Conservation (phyloP, 2,113 vertebrate species). For the Maylandia zebra region DNA sequence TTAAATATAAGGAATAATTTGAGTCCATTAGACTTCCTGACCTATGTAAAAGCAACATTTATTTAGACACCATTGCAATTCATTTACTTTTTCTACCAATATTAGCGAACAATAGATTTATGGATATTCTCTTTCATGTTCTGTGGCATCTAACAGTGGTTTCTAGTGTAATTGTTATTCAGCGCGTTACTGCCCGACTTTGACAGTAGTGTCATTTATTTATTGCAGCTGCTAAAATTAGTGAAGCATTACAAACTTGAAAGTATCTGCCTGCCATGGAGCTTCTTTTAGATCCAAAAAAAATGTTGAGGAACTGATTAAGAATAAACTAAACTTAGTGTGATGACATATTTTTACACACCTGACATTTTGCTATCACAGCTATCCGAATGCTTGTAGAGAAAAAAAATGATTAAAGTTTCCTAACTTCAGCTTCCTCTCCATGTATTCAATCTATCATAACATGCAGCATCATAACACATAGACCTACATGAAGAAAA, state of each 20-base stretch:
- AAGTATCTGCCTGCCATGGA: background rate
- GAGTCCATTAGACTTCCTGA: no score
- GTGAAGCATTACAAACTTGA: background rate
- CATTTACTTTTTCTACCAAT: background rate
- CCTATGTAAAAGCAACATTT: background rate
- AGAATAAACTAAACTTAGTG: background rate
- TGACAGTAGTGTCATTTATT: background rate
- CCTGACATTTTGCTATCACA: background rate
- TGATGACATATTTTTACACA: background rate
- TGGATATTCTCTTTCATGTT: background rate
- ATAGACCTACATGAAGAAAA: background rate
- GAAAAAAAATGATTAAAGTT: background rate
- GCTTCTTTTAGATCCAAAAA: background rate
- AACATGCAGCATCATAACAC: background rate
- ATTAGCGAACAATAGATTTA: background rate
- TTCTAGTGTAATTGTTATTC: background rate
- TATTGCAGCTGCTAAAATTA: background rate
- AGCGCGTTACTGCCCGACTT: background rate
- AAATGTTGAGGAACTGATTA: background rate
- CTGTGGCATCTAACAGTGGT: background rate
- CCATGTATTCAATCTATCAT: background rate
- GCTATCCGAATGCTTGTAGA: background rate
- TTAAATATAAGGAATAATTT: background rate
- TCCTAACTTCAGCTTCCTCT: background rate
- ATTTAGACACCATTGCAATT: background rate